Evolutionary conservation across 2,888 invertebrate species (phyloP).

Genomic region (Polyploca ridens): DNA sequence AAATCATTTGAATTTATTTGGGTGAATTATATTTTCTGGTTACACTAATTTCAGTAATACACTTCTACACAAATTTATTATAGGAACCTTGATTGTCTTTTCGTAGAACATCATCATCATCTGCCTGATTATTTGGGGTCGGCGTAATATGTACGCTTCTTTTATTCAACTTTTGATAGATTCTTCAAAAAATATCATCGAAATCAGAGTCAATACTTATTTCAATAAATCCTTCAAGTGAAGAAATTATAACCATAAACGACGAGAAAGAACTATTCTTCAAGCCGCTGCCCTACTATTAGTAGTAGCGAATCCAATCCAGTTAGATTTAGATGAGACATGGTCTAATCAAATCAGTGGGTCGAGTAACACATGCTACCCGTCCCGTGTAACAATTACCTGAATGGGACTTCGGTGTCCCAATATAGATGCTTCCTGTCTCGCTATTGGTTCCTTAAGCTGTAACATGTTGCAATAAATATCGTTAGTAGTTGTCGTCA

Average conservation of each 20-base stretch:
- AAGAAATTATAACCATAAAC: slow-evolving; percentile 2
- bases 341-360: slow-evolving; percentile 26
- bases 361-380: slow-evolving; percentile 31
- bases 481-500: neutral
- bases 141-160: too few relatives aligned
- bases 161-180: too few relatives aligned
- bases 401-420: slow-evolving; percentile 32
- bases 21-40: too few relatives aligned
- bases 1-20: too few relatives aligned
- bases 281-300: neutral
- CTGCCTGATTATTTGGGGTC: too few relatives aligned
- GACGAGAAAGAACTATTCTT: too few relatives aligned
- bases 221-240: neutral
- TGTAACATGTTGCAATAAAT: neutral
- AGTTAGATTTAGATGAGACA: slow-evolving; percentile 16
- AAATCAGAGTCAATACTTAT: too few relatives aligned
- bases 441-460: neutral
- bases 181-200: too few relatives aligned
- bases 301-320: slow-evolving; percentile 8
- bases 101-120: too few relatives aligned
- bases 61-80: too few relatives aligned
- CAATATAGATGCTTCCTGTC: slow-evolving; percentile 34
- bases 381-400: slow-evolving; percentile 38
- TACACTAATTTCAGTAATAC: too few relatives aligned
- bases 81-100: too few relatives aligned